These are phyloP conservation scores for Abrostola triplasia DNA, from an alignment of 2,888 invertebrate genomes.

Conservation along the genomic window DNA sequence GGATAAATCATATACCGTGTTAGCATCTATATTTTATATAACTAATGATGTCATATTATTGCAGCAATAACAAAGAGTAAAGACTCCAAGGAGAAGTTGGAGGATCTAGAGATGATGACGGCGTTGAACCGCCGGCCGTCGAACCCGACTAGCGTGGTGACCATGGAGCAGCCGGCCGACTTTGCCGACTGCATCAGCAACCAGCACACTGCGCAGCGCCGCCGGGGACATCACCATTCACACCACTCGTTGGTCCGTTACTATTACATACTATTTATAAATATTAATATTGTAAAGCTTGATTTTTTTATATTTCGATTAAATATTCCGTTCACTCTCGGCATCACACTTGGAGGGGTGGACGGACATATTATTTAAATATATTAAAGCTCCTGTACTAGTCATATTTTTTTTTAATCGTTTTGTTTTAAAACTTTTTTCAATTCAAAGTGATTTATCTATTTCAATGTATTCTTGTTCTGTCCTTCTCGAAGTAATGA, in stretches of 20 bases:
- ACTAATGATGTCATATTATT: slow-evolving; percentile 45
- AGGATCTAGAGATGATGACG: slow-evolving; percentile 86
- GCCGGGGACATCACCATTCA: slow-evolving; percentile 78
- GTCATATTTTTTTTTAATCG: neutral
- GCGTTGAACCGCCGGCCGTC: slow-evolving; percentile 79
- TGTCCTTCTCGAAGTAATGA: neutral
- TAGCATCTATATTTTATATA: no score
- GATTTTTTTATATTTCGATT: no score
- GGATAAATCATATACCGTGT: no score
- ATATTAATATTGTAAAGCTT: neutral
- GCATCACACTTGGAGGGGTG: neutral
- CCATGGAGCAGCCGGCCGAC: slow-evolving; percentile 83
- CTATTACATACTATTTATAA: neutral
- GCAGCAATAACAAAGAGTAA: slow-evolving; percentile 89
- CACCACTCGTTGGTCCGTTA: slow-evolving; percentile 75
- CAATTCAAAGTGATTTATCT: neutral
- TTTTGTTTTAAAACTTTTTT: no score
- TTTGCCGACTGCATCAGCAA: slow-evolving; percentile 89
- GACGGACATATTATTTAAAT: neutral
- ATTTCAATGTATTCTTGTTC: neutral
- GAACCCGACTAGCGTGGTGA: slow-evolving; percentile 82
- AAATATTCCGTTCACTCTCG: no score
- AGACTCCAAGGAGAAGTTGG: slow-evolving; percentile 89
- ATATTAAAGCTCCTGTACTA: neutral
- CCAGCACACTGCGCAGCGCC: slow-evolving; percentile 87